A percentile compares a stretch with the other conserved stretches of the same genome.
phyloP scores from a whole-genome alignment of 2,113 vertebrate species.

The Benitochromis conjunctus region DNA sequence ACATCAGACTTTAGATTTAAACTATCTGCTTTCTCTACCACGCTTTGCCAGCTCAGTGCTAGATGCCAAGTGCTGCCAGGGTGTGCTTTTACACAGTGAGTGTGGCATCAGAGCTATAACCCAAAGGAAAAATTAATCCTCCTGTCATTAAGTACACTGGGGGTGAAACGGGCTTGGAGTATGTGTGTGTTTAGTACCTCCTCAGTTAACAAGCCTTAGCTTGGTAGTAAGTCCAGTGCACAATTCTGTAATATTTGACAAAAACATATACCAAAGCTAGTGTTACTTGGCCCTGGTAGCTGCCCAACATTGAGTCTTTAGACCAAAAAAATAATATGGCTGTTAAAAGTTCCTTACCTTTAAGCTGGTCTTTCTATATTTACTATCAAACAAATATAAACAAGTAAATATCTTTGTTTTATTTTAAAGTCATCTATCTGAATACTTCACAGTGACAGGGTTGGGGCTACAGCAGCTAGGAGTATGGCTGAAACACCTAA shows the following conservation, averaged over 20 bases:
- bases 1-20: constrained; percentile 12
- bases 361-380: not conserved
- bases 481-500: not conserved
- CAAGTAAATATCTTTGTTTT: not conserved
- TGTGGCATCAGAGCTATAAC: constrained; percentile 23
- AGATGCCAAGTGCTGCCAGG: constrained; percentile 9
- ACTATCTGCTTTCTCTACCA: not conserved
- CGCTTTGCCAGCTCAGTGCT: constrained; percentile 12
- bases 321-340: not conserved
- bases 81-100: constrained; percentile 39
- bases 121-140: constrained; percentile 44
- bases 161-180: constrained; percentile 2
- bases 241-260: not conserved
- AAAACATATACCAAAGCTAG: not conserved
- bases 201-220: constrained; percentile 5
- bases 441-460: not conserved
- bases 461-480: not conserved
- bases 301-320: not conserved
- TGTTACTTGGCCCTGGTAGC: not conserved
- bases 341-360: not conserved
- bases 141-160: constrained; percentile 38
- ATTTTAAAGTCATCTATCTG: not conserved
- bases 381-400: not conserved
- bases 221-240: not conserved
- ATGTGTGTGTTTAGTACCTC: constrained; percentile 6